Evolutionary conservation across 2,113 vertebrate species (phyloP).

Genomic region (Channa maculata): DNA sequence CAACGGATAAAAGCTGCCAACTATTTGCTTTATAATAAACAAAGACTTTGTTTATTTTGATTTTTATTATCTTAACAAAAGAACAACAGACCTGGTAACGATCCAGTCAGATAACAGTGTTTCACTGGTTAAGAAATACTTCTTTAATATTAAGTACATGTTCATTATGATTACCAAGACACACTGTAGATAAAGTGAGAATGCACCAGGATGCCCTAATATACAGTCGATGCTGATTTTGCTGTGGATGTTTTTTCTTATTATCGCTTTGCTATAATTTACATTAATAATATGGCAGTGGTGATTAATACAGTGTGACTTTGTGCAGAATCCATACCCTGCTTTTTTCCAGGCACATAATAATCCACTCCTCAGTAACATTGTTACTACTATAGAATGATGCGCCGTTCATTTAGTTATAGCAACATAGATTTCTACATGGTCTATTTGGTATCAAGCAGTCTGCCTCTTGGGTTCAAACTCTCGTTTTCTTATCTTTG

Average conservation of each 20-base stretch:
- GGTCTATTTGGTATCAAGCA: conserved; percentile 6
- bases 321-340: background rate
- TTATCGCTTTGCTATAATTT: background rate
- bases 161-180: background rate
- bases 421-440: background rate
- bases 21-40: conserved; percentile 21
- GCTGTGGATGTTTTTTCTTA: background rate
- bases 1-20: conserved; percentile 16
- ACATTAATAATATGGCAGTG: background rate
- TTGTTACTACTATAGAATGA: background rate
- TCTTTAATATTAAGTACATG: too few relatives aligned
- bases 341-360: background rate
- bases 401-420: background rate
- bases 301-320: background rate
- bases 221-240: background rate
- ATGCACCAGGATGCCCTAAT: background rate
- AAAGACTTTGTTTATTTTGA: conserved; percentile 11
- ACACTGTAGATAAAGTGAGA: background rate
- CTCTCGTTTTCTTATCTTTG: conserved; percentile 27
- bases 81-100: background rate
- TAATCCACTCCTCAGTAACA: background rate
- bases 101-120: background rate
- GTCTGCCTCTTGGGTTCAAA: conserved; percentile 18
- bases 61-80: conserved; percentile 12
- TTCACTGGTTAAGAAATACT: background rate